These are phyloP conservation scores for Ictalurus punctatus DNA, from an alignment of 2,113 vertebrate species.

Conservation along the genomic window DNA sequence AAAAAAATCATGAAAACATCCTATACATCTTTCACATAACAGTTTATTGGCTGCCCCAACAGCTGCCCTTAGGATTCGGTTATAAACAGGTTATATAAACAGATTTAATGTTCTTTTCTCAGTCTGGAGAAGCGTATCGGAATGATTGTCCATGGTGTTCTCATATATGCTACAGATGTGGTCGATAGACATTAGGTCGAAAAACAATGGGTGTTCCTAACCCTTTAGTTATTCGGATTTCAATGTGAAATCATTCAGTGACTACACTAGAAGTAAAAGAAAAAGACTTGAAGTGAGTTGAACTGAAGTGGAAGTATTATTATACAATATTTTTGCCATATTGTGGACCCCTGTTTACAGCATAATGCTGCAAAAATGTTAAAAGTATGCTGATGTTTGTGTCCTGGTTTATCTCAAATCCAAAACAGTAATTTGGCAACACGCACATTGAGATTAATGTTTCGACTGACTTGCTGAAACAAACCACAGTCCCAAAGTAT, in stretches of 20 bases:
- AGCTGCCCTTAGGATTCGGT: neutral
- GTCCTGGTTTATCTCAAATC: conserved; percentile 20
- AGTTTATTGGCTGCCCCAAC: neutral
- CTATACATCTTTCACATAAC: neutral
- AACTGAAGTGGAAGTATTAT: neutral
- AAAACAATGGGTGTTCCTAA: neutral
- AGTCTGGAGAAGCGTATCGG: neutral
- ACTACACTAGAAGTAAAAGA: neutral
- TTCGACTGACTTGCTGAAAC: neutral
- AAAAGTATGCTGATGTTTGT: conserved; percentile 26
- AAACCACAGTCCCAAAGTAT: conserved; percentile 3
- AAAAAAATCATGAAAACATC: conserved; percentile 2
- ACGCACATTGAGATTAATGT: conserved; percentile 24
- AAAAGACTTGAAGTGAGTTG: neutral
- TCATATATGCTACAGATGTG: neutral
- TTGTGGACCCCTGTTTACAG: conserved; percentile 11
- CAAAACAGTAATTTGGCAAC: conserved; percentile 12
- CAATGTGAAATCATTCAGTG: neutral
- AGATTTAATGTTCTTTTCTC: neutral
- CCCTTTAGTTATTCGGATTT: neutral
- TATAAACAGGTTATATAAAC: neutral
- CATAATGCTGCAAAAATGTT: conserved; percentile 7
- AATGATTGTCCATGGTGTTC: neutral
- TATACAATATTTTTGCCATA: neutral
- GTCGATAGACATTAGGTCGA: too few relatives aligned